Evolutionary conservation across 2,888 invertebrate species (phyloP), one percentile per base, ranked within the genome.

Genomic region (Thalpophila matura): DNA sequence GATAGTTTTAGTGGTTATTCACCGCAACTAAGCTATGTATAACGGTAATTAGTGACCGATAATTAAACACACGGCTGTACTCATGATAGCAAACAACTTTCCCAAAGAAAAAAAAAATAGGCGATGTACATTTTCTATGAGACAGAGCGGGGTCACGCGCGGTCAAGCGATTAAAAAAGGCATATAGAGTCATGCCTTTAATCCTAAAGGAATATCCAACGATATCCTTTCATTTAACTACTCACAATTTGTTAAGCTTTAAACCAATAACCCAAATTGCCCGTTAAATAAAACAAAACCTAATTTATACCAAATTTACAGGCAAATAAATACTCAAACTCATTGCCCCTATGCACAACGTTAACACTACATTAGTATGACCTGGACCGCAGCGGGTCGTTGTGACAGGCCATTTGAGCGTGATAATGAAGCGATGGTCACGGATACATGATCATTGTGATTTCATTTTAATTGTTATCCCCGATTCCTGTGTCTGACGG

Each of bases 301-400:
- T 46, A 46, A 70, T 63, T 62, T 35, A 46, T 50, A 46, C 35
- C 12, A 53, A 60, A 37, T 54, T n/a, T n/a, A n/a, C 18, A 45
- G 46, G 10, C 2, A 7, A 46, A 27, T 70, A 56, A 70, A 68
- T 51, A 38, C 3, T n/a, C n/a, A 14, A 24, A 0, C 6, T 35
- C 35, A 47, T 29, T 40, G 37, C 16, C 27, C 37, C 18, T 31
- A 57, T 50, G 37, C 16, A 42, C 9, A 26, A 35, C 27, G 43
- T 47, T 57, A 46, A 38, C 72, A 62, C 45, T 37, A 24, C 37
- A 67, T 55, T 55, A 57, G 57, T 49, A 67, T 31, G 20, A 6
- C 1, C 20, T 33, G 12, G 6, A 72, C 62, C 72, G 12, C 77
- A 72, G 60, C 42, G 20, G 43, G 46, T 54, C 29, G 16, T 31